Base-by-base conservation (phyloP, 2,113 vertebrate species). In the Oreochromis niloticus region DNA sequence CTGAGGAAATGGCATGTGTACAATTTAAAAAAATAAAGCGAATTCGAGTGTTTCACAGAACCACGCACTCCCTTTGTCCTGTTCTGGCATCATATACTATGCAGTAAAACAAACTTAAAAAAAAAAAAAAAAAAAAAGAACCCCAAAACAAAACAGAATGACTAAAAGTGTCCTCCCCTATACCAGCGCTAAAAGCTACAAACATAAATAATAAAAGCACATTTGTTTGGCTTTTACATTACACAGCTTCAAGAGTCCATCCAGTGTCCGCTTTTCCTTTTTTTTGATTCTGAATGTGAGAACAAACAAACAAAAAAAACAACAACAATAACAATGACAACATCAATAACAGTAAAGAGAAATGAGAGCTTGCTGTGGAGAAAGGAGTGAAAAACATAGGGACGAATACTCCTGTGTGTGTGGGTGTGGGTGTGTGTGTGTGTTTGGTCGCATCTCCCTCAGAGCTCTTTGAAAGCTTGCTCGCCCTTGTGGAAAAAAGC, bases 151-250 rank as follows among this genome's bases (percentile, higher is more conserved):
- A 32, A 32, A 85, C 86, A 88, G 85, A 92, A 89, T 34, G 80
- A 90, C 89, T 93, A 94, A 92, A 93, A 89, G 87, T 91, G 90
- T 93, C 68, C 82, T 90, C 87, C 82, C 86, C 84, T 93, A 95
- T 73, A 91, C 84, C 87, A 87, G 92, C 90, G 90, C 91, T 95
- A 95, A 96, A 95, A 93, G 90, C 93, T 93, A 96, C 84, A 54
- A 94, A 96, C 95, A 96, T 95, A 96, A 97, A 97, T 95, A 96
- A 95, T 89, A 96, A 96, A 95, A 95, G 91, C 92, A 94, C 93
- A 95, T 92, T 88, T 90, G 91, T 95, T 97, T 96, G 96, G 96
- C 96, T 96, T 96, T 94, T 93, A 94, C 85, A 93, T 95, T 93
- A 95, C 94, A 95, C 93, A 93, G 94, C 91, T 96, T 96, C 89